Evolutionary conservation across 2,113 vertebrate species (phyloP).

Genomic region (Galeopterus variegatus): DNA sequence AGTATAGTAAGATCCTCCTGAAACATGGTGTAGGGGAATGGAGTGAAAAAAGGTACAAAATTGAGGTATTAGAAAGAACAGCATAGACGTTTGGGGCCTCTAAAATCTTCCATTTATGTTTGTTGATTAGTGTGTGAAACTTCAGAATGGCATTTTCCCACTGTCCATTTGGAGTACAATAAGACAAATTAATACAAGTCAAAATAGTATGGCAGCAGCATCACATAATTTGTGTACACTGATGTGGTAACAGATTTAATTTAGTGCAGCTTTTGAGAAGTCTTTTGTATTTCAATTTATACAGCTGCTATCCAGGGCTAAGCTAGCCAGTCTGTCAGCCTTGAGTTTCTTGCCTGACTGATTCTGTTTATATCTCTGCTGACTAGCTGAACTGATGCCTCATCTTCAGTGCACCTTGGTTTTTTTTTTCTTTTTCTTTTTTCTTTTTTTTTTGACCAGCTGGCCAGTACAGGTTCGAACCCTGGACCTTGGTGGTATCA

Average conservation of each 20-base stretch:
- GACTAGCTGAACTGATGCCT: not conserved
- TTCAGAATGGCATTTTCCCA: slow-evolving; percentile 78
- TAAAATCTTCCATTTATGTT: slow-evolving; percentile 63
- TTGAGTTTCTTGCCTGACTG: slow-evolving; percentile 61
- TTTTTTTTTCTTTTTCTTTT: not conserved
- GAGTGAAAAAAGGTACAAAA: slow-evolving; percentile 28
- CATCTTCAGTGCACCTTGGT: not conserved
- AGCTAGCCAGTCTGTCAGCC: slow-evolving; percentile 67
- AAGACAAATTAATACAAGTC: slow-evolving; percentile 83
- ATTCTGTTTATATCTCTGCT: slow-evolving; percentile 39
- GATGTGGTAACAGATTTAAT: slow-evolving; percentile 80
- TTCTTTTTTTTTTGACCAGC: too few relatives aligned
- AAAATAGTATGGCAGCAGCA: slow-evolving; percentile 82
- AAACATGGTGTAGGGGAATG: slow-evolving; percentile 52
- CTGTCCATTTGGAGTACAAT: slow-evolving; percentile 83
- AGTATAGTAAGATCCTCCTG: not conserved
- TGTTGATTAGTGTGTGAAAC: slow-evolving; percentile 61
- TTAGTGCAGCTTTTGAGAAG: slow-evolving; percentile 80
- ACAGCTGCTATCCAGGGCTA: slow-evolving; percentile 79
- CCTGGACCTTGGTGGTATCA: too few relatives aligned
- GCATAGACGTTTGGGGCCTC: not conserved
- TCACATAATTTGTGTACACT: slow-evolving; percentile 83
- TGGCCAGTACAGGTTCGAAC: too few relatives aligned
- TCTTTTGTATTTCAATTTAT: slow-evolving; percentile 82
- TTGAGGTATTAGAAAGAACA: slow-evolving; percentile 40